Evolutionary conservation across 2,888 invertebrate species (phyloP), one percentile per base, ranked within the genome.

Genomic region (Kryphioiulus occultus): DNA sequence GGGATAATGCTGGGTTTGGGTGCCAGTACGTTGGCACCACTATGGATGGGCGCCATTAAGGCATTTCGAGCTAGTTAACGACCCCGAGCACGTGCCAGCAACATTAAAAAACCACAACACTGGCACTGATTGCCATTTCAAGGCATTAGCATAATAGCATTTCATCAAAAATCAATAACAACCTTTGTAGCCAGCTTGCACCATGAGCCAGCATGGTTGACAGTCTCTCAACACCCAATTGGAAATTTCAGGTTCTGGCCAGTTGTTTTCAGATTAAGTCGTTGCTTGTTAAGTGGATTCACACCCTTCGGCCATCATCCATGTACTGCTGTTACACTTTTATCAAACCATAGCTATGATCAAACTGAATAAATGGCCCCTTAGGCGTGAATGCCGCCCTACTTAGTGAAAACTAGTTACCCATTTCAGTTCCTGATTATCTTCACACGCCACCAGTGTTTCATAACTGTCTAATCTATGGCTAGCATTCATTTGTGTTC

Each of bases 121-220:
- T 59, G n/a, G n/a, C 53, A 59, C 53, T n/a, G 53, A 59, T 59
- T 59, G n/a, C 53, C 17, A 17, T n/a, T n/a, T n/a, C 2, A 59
- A 59, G 17, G 19, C 53, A 59, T 59, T 59, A 59, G 17, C 53
- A 59, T 59, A 59, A n/a, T 59, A 17, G n/a, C 19, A n/a, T 59
- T 59, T 59, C 53, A 59, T 59, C 53, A 59, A 59, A 59, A 59
- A 59, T 59, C 53, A n/a, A 59, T 59, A 59, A n/a, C n/a, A 59
- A n/a, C n/a, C 53, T 59, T n/a, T 2, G 3, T 35, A 35, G 1
- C 53, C 53, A 59, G 15, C 17, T 12, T 47, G 47, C 10, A 47
- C 47, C 47, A 47, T 47, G 10, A 47, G 17, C 47, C 12, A 17
- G n/a, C n/a, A 59, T 59, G 53, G n/a, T 59, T 59, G 53, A 59